These are phyloP conservation scores for Phytoseiulus persimilis DNA, from an alignment of 2,888 invertebrate species.

Conservation along the genomic window DNA sequence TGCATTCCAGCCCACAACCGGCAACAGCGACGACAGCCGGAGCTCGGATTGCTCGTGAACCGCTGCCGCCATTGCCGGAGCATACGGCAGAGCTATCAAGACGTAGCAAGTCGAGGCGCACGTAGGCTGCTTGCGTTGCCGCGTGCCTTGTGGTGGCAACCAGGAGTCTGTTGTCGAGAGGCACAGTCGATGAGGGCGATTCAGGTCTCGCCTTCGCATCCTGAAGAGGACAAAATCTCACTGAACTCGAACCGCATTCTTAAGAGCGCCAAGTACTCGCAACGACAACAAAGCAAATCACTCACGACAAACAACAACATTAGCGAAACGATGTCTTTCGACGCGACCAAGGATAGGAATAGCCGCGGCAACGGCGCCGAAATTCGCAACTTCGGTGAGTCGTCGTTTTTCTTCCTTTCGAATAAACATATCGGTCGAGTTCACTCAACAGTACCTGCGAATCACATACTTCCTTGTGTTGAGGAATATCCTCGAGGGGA, in stretches of 20 bases:
- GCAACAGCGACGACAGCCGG: neutral
- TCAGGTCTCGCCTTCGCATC: neutral
- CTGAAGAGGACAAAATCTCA: neutral
- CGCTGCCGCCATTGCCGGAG: neutral
- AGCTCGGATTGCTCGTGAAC: neutral
- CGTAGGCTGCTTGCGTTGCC: conserved; percentile 5
- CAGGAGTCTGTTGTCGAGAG: neutral
- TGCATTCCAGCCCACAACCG: neutral
- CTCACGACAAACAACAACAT: neutral
- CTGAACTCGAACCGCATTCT: neutral
- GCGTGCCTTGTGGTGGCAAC: neutral
- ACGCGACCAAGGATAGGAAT: neutral
- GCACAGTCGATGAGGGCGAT: conserved; percentile 5
- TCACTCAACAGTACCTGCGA: too few relatives aligned
- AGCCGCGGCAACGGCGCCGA: neutral
- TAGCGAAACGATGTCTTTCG: neutral
- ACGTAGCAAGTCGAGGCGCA: neutral
- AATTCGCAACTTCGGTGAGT: neutral
- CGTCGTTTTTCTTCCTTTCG: neutral
- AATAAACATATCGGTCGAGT: too few relatives aligned
- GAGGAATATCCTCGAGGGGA: too few relatives aligned
- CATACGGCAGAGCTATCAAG: neutral
- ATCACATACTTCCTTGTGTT: too few relatives aligned
- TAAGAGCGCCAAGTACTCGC: neutral
- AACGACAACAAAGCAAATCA: neutral